These are phyloP conservation scores for Platichthys stellatus DNA, from an alignment of 2,113 vertebrate genomes.

Conservation along the genomic window DNA sequence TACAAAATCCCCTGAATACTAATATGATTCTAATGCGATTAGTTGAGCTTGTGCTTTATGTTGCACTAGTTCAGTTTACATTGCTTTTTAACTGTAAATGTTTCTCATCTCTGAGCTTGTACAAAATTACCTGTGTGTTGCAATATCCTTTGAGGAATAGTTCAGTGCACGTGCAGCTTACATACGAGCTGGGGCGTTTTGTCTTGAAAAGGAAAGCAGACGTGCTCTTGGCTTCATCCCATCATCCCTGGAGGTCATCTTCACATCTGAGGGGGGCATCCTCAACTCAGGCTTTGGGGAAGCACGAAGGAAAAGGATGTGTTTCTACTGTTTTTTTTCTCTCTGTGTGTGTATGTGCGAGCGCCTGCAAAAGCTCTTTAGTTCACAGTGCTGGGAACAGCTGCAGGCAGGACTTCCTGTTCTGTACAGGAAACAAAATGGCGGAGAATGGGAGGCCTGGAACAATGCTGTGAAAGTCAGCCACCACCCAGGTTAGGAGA, in stretches of 20 bases:
- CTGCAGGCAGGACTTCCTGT: conserved; percentile 78
- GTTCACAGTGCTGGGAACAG: conserved; percentile 74
- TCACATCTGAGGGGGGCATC: conserved; percentile 70
- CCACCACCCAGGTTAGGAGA: conserved; percentile 77
- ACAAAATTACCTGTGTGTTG: conserved; percentile 24
- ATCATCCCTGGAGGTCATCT: conserved; percentile 69
- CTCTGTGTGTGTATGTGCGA: conserved; percentile 29
- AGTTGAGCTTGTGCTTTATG: not conserved
- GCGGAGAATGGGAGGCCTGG: conserved; percentile 57
- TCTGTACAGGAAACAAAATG: conserved; percentile 79
- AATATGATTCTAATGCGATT: not conserved
- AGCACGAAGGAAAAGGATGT: conserved; percentile 68
- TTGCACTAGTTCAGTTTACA: not conserved
- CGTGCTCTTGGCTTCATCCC: conserved; percentile 55
- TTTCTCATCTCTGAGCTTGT: conserved; percentile 1
- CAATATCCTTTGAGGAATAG: conserved; percentile 35
- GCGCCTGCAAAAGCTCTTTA: conserved; percentile 41
- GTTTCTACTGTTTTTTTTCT: conserved; percentile 28
- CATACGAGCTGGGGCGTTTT: not conserved
- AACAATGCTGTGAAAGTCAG: conserved; percentile 83
- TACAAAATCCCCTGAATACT: not conserved
- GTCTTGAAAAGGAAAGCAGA: conserved; percentile 65
- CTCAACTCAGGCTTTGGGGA: conserved; percentile 61
- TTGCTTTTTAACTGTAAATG: not conserved
- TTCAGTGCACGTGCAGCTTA: conserved; percentile 19